Evolutionary conservation across 2,797 vertebrate genomes (phyloP).

Genomic region (Scyliorhinus canicula): DNA sequence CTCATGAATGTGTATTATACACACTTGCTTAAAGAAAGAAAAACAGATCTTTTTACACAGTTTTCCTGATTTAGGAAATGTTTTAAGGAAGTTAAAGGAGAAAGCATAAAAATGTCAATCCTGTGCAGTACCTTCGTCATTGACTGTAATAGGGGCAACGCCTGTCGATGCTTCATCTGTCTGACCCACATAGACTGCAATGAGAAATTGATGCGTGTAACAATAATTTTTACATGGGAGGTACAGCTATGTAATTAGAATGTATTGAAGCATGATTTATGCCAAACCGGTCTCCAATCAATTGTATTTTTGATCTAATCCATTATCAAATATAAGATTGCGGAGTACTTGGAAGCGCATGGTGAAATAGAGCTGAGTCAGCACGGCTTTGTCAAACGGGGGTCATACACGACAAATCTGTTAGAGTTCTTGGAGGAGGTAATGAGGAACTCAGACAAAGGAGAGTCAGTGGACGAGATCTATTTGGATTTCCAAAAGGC

Average conservation of each 20-base stretch:
- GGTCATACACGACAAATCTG: too few species aligned
- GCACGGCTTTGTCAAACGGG: too few species aligned
- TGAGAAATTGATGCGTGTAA: constrained; percentile 45
- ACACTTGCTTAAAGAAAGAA: not conserved
- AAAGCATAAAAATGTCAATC: not conserved
- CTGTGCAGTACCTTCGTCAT: constrained; percentile 72
- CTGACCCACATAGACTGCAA: constrained; percentile 78
- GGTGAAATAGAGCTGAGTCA: too few species aligned
- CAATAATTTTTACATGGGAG: not conserved
- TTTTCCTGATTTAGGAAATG: not conserved
- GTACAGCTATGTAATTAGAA: not conserved
- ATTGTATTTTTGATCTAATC: too few species aligned
- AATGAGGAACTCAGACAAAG: too few species aligned
- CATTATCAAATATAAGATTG: too few species aligned
- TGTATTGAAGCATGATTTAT: not conserved
- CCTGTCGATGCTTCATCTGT: constrained; percentile 80
- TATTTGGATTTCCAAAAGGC: too few species aligned
- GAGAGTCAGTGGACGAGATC: too few species aligned
- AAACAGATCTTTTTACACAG: not conserved
- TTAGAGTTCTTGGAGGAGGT: too few species aligned
- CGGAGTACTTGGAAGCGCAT: too few species aligned
- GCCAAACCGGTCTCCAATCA: not conserved
- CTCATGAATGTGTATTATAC: not conserved
- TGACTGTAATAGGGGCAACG: constrained; percentile 84
- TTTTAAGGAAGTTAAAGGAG: too few species aligned